Percentiles rank a stretch among this genome's conserved stretches.
phyloP scores from a whole-genome alignment of 2,797 vertebrate species.

The Sebastes aleutianus region DNA sequence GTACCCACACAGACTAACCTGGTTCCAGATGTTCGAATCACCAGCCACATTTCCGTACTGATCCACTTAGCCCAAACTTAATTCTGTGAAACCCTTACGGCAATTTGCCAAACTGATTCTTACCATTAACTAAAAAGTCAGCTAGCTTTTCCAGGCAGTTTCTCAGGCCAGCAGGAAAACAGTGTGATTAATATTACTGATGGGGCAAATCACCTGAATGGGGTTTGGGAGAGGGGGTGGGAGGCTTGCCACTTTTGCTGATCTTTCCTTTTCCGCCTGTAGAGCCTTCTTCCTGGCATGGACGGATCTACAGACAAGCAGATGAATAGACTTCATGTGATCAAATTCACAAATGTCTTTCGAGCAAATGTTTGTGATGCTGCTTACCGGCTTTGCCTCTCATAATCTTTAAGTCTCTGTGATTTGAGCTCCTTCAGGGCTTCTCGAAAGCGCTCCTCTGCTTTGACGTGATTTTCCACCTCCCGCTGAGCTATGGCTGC shows the following conservation, averaged over 20 bases:
- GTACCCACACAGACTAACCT: neutral
- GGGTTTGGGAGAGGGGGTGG: slow-evolving; percentile 83
- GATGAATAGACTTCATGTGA: neutral
- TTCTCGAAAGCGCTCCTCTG: slow-evolving; percentile 85
- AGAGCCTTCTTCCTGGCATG: slow-evolving; percentile 87
- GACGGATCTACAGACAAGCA: slow-evolving; percentile 62
- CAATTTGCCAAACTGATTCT: neutral
- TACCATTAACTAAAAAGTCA: neutral
- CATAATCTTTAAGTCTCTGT: slow-evolving; percentile 79
- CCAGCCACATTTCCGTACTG: neutral
- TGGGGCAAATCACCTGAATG: slow-evolving; percentile 79
- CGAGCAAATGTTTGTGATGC: neutral
- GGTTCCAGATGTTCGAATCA: neutral
- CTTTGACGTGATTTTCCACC: slow-evolving; percentile 83
- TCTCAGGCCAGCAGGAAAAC: neutral
- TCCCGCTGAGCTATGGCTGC: slow-evolving; percentile 79
- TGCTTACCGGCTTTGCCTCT: slow-evolving; percentile 82
- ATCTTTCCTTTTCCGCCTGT: slow-evolving; percentile 87
- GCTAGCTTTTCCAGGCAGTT: neutral
- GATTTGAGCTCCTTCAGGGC: slow-evolving; percentile 88
- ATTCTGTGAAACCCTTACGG: neutral
- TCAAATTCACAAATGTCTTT: neutral
- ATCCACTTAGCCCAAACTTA: neutral
- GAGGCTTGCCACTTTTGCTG: slow-evolving; percentile 87
- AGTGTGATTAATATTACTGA: neutral